Evolutionary conservation across 2,888 invertebrate species (phyloP).

Genomic region (Epinotia demarniana): DNA sequence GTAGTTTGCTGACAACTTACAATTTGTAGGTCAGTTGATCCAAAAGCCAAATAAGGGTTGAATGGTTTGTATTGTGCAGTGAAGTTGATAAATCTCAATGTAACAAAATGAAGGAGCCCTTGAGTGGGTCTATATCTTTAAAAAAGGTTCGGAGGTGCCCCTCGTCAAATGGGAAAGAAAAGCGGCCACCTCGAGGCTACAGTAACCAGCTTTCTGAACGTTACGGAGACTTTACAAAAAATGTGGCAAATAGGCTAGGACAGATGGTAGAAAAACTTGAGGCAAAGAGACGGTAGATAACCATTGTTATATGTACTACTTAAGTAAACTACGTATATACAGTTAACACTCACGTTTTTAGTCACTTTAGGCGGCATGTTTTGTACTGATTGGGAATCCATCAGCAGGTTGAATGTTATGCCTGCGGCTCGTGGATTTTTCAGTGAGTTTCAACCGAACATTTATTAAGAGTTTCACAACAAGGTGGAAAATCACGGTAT

Average conservation of each 20-base stretch:
- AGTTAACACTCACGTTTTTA: too few relatives aligned
- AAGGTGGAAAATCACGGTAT: too few relatives aligned
- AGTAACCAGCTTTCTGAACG: conserved; percentile 35
- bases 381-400: too few relatives aligned
- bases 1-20: neutral
- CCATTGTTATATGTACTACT: too few relatives aligned
- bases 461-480: too few relatives aligned
- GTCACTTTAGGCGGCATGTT: too few relatives aligned
- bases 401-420: too few relatives aligned
- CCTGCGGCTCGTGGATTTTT: too few relatives aligned
- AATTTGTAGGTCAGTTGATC: conserved; percentile 10
- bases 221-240: neutral
- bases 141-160: conserved; percentile 51
- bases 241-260: neutral
- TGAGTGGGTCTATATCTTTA: conserved; percentile 52
- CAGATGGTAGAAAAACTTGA: neutral
- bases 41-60: neutral
- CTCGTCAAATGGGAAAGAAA: conserved; percentile 54
- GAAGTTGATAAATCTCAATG: conserved; percentile 44
- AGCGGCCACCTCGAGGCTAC: conserved; percentile 47
- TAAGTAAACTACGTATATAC: too few relatives aligned
- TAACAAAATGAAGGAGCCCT: conserved; percentile 45
- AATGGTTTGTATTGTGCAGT: conserved; percentile 29
- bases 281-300: too few relatives aligned
- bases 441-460: too few relatives aligned